Percentiles rank a stretch among this genome's conserved stretches.
Conservation (phyloP, 2,113 vertebrate species). For the Hydropotes inermis region DNA sequence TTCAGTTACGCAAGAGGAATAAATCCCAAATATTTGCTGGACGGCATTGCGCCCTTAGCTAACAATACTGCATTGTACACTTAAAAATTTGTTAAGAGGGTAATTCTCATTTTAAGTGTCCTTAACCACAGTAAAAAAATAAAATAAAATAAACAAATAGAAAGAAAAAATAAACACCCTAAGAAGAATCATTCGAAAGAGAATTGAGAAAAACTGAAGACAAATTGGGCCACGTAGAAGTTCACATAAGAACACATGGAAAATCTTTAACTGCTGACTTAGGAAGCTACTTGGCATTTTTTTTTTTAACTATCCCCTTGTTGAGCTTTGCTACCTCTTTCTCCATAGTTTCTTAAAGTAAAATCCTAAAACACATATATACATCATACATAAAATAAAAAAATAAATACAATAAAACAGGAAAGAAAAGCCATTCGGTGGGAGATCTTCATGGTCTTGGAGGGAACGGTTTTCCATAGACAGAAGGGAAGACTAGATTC, state of each 20-base stretch:
- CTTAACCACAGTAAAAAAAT: background rate
- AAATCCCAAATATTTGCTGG: background rate
- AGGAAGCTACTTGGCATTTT: background rate
- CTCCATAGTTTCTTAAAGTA: slow-evolving; percentile 4
- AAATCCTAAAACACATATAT: background rate
- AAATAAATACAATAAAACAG: background rate
- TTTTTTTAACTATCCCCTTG: background rate
- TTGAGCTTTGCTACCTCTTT: background rate
- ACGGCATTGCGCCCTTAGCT: background rate
- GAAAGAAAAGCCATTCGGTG: background rate
- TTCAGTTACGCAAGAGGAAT: background rate
- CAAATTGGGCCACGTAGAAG: background rate
- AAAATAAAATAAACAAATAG: background rate
- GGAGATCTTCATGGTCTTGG: background rate
- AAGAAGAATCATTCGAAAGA: background rate
- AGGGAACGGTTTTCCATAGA: background rate
- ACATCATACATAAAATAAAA: background rate
- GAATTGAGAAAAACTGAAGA: background rate
- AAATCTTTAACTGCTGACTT: background rate
- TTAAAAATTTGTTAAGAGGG: background rate
- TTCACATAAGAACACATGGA: background rate
- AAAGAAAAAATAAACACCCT: background rate
- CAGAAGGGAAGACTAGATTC: background rate
- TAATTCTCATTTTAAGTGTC: background rate
- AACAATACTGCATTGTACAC: background rate